Evolutionary conservation across 2,797 vertebrate genomes (phyloP), one percentile per base, ranked within the genome.

Genomic region (Brachyalestes nurse): DNA sequence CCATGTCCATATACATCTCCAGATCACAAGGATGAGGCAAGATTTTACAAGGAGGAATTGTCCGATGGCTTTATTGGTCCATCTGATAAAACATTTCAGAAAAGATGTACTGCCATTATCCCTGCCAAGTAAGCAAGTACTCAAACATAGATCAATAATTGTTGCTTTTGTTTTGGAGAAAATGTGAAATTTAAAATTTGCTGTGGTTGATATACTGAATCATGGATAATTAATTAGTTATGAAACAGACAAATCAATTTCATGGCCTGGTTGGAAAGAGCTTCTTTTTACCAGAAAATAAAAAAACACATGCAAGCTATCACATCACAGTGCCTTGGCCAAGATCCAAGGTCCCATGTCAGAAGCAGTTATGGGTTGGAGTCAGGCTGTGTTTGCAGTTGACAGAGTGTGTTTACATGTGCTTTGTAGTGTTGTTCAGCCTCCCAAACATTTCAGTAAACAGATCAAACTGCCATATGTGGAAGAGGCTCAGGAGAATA

Each of bases 401-500:
- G 4, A 47, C 8, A 4, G 45, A 47, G 45, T 47, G 45, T 47
- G 45, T 47, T 72, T 34, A 65, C 34, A 21, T 72, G 28, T 72
- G 17, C 16, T 72, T 55, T 38, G 25, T 55, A n/a, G 25, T 53
- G 25, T 13, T 53, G 25, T 55, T 38, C 51, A 66, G 64, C 7
- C n/a, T 25, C 25, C 23, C 16, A 38, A n/a, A 38, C 49, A 38
- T 55, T 53, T 14, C 23, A 55, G 49, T 53, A 55, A 72, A 34
- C 14, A 55, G 14, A 51, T 72, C 6, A 53, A 72, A 6, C 66
- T 53, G 28, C 16, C 47, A 72, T 19, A 65, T 65, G 16, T 40
- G 16, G 28, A 66, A 66, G 17, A 66, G 5, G 25, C 66, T 60
- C 53, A 23, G 16, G 34, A 73, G 72, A 60, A 60, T 60, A 58